Base-by-base conservation (phyloP, 1,140 invertebrate species). In the Habropoda laboriosa region DNA sequence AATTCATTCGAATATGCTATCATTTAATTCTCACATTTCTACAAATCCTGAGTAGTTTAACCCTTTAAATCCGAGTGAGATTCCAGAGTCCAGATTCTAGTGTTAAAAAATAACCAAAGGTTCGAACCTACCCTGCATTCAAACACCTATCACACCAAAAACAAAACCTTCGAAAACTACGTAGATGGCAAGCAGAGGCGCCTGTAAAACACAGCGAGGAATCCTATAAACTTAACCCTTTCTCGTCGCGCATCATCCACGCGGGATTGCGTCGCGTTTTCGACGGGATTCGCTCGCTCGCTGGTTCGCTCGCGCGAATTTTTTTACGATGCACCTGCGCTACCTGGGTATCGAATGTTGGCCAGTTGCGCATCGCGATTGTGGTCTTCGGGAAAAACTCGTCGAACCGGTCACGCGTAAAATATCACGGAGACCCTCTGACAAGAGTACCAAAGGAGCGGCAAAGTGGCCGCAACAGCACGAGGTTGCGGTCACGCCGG, bases 351-450 rank as follows among this genome's bases (percentile, higher is more conserved):
- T 85, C 80, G 51, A 80, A 78, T 87, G 77, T 82, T 81, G 70
- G 71, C 53, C 57, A 66, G 60, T 72, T 53, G 55, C 58, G 66
- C 79, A 58, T 82, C 68, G 47, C 58, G 63, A 61, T 77, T 85
- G 85, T 58, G 86, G 83, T 82, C 68, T 61, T 76, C 51, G 42
- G 58, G 76, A 87, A 87, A 87, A 87, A 87, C 86, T 85, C 71
- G 86, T 58, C 64, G 40, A 67, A 87, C 86, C 81, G 77, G 86
- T 87, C 75, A 84, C 42, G 79, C 75, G 80, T 85, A 80, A 81
- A 81, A 86, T 84, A 77, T 79, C 67, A 70, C 49, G 67, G 66
- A 72, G 78, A 74, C 74, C 63, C 72, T 76, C 64, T 81, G 79
- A 81, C 71, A 82, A 64, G 80, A 83, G 66, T 57, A 61, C 57